phyloP scores from a whole-genome alignment of 2,797 vertebrate genomes.

The Sebastes itinus region DNA sequence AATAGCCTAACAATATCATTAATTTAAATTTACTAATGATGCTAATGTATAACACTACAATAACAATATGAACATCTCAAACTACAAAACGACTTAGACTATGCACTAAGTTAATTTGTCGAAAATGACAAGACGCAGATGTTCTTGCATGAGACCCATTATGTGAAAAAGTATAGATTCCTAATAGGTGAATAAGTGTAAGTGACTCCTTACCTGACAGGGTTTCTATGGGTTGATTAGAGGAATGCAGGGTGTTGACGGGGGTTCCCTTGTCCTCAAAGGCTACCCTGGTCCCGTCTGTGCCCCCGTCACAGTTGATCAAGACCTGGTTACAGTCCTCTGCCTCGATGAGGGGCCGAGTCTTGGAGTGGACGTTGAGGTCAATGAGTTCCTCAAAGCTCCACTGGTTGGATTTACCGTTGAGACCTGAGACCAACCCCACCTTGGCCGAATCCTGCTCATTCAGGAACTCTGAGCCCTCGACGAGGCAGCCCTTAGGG shows the following conservation, averaged over 20 bases:
- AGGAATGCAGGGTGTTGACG: slow-evolving; percentile 82
- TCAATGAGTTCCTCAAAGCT: slow-evolving; percentile 87
- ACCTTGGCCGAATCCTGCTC: slow-evolving; percentile 79
- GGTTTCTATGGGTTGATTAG: slow-evolving; percentile 85
- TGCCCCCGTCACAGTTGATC: slow-evolving; percentile 79
- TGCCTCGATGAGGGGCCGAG: slow-evolving; percentile 76
- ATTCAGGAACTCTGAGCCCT: slow-evolving; percentile 77
- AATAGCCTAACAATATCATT: background rate
- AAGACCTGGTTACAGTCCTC: slow-evolving; percentile 80
- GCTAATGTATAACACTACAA: background rate
- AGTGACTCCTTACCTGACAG: slow-evolving; percentile 83
- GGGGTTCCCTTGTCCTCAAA: slow-evolving; percentile 85
- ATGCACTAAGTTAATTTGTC: no score
- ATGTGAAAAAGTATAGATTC: rapidly evolving
- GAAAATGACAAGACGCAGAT: background rate
- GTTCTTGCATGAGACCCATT: background rate
- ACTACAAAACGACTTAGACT: no score
- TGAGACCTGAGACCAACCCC: slow-evolving; percentile 76
- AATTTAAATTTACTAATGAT: rapidly evolving
- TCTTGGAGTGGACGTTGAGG: slow-evolving; percentile 82
- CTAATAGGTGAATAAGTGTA: rapidly evolving
- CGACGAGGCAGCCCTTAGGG: slow-evolving; percentile 72
- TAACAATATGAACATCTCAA: no score
- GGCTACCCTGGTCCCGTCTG: slow-evolving; percentile 79
- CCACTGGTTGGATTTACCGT: slow-evolving; percentile 86